Evolutionary conservation across 2,888 invertebrate species (phyloP).

Genomic region (Sericinus montela): DNA sequence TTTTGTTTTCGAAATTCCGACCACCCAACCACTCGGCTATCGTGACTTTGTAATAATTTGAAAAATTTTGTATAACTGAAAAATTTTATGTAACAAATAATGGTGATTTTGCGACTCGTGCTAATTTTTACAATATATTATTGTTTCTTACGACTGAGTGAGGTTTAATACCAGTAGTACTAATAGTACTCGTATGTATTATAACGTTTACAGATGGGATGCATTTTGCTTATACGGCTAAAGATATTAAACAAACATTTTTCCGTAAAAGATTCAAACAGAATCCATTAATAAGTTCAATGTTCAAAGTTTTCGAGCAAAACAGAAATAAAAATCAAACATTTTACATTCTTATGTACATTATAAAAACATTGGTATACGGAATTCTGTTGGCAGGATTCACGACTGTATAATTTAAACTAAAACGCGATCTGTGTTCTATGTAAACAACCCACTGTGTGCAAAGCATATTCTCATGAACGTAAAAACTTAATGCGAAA

Average conservation of each 20-base stretch:
- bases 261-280: conserved; percentile 8
- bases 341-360: conserved; percentile 24
- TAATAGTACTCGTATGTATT: no score
- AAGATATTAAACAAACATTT: conserved; percentile 1
- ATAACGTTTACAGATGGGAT: no score
- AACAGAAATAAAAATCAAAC: conserved; percentile 30
- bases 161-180: no score
- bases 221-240: neutral
- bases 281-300: conserved; percentile 16
- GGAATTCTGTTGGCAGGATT: conserved; percentile 54
- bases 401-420: conserved; percentile 63
- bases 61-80: no score
- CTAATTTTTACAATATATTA: no score
- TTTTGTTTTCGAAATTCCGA: no score
- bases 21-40: no score
- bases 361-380: conserved; percentile 30
- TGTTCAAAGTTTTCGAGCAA: conserved; percentile 26
- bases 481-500: conserved; percentile 68
- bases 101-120: no score
- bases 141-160: no score
- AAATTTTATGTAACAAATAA: no score
- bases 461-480: conserved; percentile 64
- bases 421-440: conserved; percentile 66
- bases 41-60: no score
- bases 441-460: conserved; percentile 68